Evolutionary conservation across 1,140 invertebrate genomes (phyloP).

Genomic region (Meteorus sp.): DNA sequence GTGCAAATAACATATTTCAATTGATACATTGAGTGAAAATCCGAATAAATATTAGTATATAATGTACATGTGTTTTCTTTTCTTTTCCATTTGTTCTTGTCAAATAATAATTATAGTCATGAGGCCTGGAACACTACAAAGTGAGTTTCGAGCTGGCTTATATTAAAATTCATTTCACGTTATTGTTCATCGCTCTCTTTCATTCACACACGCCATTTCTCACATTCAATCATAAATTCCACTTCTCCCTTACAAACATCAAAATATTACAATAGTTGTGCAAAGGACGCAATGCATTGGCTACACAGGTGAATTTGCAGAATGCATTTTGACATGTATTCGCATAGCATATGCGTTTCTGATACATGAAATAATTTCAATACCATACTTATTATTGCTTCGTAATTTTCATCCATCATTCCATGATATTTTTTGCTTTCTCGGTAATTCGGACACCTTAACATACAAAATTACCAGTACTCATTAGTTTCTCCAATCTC

Average conservation of each 20-base stretch:
- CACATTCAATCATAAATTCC: neutral
- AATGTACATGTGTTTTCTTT: too few relatives aligned
- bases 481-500: too few relatives aligned
- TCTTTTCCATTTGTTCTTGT: too few relatives aligned
- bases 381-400: neutral
- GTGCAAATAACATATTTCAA: neutral
- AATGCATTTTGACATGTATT: neutral
- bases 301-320: slow-evolving; percentile 2
- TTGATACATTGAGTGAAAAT: too few relatives aligned
- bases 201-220: neutral
- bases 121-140: too few relatives aligned
- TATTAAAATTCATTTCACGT: neutral
- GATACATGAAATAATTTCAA: neutral
- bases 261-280: slow-evolving; percentile 7
- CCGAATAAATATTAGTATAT: too few relatives aligned
- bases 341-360: neutral
- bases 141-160: too few relatives aligned
- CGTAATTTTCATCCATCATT: neutral
- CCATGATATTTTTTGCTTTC: too few relatives aligned
- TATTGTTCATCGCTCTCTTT: too few relatives aligned
- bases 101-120: too few relatives aligned
- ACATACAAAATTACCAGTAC: too few relatives aligned
- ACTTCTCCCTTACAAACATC: neutral
- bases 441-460: too few relatives aligned
- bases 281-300: slow-evolving; percentile 3